Evolutionary conservation across 2,888 invertebrate species (phyloP).

Genomic region (Polydrusus tereticollis): DNA sequence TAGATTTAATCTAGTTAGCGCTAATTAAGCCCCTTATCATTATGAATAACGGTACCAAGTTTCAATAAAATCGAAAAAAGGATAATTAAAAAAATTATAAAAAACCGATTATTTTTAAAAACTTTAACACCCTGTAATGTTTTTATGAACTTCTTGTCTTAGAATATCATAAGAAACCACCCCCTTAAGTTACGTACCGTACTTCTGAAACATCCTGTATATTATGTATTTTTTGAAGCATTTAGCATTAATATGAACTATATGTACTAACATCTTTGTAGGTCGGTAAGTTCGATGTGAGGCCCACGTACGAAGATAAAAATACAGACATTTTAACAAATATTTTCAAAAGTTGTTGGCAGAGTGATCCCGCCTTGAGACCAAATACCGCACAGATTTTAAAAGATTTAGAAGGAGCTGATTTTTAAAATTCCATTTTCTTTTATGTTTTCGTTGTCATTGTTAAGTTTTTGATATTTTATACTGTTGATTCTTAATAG

Average conservation of each 20-base stretch:
- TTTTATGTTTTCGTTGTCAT: neutral
- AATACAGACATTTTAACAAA: conserved; percentile 44
- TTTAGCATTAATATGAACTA: neutral
- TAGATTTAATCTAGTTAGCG: no score
- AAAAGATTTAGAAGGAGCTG: conserved; percentile 5
- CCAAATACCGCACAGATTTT: conserved; percentile 49
- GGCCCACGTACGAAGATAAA: conserved; percentile 48
- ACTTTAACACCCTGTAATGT: no score
- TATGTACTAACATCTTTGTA: conserved; percentile 41
- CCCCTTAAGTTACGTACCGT: no score
- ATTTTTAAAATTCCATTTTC: conserved; percentile 21
- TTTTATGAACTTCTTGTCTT: no score
- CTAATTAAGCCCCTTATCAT: no score
- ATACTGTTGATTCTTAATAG: neutral
- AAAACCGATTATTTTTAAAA: no score
- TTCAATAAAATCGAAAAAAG: no score
- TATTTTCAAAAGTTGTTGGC: conserved; percentile 55
- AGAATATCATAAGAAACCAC: no score
- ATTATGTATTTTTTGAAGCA: no score
- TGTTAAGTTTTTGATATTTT: neutral
- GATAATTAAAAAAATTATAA: no score
- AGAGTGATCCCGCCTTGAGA: conserved; percentile 50
- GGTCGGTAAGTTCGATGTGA: conserved; percentile 56
- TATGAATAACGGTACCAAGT: no score
- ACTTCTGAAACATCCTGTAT: no score